Evolutionary conservation across 2,113 vertebrate species (phyloP).

Genomic region (Elanoides forficatus): DNA sequence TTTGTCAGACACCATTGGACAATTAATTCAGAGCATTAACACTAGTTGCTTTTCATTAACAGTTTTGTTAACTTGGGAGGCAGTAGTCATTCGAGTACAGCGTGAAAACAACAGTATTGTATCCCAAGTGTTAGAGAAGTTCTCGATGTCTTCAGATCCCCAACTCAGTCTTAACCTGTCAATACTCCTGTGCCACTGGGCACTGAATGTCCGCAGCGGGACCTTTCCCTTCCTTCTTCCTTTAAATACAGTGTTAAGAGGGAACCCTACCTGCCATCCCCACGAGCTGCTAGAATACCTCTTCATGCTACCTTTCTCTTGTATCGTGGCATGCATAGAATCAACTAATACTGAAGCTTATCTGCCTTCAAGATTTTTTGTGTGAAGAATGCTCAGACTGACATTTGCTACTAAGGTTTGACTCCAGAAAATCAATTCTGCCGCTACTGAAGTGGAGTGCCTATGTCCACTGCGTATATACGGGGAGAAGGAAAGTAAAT

Average conservation of each 20-base stretch:
- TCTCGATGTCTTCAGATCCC: not conserved
- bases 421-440: not conserved
- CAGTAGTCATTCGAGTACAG: not conserved
- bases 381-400: not conserved
- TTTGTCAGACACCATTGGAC: slow-evolving; percentile 47
- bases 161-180: not conserved
- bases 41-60: slow-evolving; percentile 42
- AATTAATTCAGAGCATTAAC: slow-evolving; percentile 37
- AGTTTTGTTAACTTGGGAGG: slow-evolving; percentile 40
- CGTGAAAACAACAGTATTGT: not conserved
- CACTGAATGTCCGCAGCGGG: not conserved
- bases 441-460: not conserved
- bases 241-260: not conserved
- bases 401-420: not conserved
- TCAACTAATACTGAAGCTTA: not conserved
- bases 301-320: not conserved
- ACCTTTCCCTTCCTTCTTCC: not conserved
- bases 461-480: fast-evolving
- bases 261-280: not conserved
- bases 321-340: not conserved
- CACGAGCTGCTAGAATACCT: not conserved
- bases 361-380: not conserved
- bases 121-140: not conserved
- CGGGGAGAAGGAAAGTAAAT: not conserved
- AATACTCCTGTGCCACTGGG: not conserved